A percentile compares a stretch with the other conserved stretches of the same genome.
Evolutionary conservation across 2,888 invertebrate genomes (phyloP).

Genomic region (Drosophila demipolita): DNA sequence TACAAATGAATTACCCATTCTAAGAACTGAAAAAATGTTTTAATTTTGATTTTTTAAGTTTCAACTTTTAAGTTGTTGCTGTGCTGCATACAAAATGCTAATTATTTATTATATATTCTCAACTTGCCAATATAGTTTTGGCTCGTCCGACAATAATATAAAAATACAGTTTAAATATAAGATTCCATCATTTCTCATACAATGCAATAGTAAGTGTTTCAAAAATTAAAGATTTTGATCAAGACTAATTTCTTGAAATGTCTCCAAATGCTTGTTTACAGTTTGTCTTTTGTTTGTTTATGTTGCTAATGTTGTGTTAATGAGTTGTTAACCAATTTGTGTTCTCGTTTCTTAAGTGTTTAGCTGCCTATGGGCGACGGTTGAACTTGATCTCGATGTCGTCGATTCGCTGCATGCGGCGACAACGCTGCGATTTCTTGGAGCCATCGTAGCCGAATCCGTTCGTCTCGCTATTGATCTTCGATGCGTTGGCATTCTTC

Average conservation of each 20-base stretch:
- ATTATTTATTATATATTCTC: not conserved
- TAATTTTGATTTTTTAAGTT: not conserved
- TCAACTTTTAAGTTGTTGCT: not conserved
- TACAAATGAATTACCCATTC: not conserved
- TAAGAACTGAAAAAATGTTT: not conserved
- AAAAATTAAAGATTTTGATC: too few species aligned
- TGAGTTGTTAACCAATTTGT: not conserved
- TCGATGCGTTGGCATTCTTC: not conserved
- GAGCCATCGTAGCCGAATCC: slow-evolving; percentile 15
- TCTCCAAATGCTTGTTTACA: not conserved
- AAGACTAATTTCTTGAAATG: not conserved
- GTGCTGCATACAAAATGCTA: too few species aligned
- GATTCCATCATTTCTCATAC: not conserved
- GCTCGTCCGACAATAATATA: too few species aligned
- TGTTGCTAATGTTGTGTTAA: not conserved
- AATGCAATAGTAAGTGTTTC: too few species aligned
- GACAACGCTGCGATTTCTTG: slow-evolving; percentile 36
- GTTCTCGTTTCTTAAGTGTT: not conserved
- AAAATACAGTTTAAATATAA: not conserved
- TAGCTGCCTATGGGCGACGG: not conserved
- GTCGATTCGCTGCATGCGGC: slow-evolving; percentile 33
- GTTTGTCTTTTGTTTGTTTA: not conserved
- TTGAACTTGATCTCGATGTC: slow-evolving; percentile 49
- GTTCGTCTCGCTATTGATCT: not conserved
- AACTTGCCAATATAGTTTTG: not conserved